phyloP scores from a whole-genome alignment of 2,797 vertebrate species.

The Hirundo rustica region DNA sequence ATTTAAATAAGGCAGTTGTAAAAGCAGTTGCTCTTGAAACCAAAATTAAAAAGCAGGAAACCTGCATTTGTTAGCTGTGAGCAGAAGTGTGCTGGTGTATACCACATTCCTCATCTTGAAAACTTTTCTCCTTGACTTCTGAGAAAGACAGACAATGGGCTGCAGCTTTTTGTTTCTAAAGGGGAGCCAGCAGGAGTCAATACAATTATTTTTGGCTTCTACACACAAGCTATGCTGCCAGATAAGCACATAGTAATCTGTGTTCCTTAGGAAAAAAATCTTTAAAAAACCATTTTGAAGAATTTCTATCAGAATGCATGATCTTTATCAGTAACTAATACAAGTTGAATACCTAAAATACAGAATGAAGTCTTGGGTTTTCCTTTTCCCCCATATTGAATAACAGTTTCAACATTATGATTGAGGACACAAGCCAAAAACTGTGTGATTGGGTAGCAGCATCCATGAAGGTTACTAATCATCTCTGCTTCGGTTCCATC shows the following conservation, averaged over 20 bases:
- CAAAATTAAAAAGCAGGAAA: neutral
- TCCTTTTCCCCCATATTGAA: neutral
- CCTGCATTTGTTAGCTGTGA: neutral
- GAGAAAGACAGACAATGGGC: neutral
- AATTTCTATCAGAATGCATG: neutral
- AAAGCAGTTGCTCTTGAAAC: neutral
- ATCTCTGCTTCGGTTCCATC: neutral
- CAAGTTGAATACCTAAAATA: neutral
- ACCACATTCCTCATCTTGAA: neutral
- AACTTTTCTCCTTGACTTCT: constrained; percentile 14
- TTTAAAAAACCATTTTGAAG: neutral
- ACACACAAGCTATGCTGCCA: neutral
- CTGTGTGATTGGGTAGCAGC: neutral
- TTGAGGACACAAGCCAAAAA: neutral
- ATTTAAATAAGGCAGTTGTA: neutral
- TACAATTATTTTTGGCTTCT: constrained; percentile 31
- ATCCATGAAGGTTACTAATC: neutral
- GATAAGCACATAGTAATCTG: constrained; percentile 15
- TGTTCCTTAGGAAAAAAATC: neutral
- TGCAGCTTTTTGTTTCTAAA: constrained; percentile 22
- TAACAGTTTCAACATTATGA: neutral
- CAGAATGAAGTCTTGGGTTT: neutral
- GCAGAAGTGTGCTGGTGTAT: neutral
- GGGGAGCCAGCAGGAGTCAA: neutral
- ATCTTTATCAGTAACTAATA: constrained; percentile 16